A percentile compares a stretch with the other conserved stretches of the same genome.
Conservation (phyloP, 1,140 invertebrate genomes). For the Idris sp. region DNA sequence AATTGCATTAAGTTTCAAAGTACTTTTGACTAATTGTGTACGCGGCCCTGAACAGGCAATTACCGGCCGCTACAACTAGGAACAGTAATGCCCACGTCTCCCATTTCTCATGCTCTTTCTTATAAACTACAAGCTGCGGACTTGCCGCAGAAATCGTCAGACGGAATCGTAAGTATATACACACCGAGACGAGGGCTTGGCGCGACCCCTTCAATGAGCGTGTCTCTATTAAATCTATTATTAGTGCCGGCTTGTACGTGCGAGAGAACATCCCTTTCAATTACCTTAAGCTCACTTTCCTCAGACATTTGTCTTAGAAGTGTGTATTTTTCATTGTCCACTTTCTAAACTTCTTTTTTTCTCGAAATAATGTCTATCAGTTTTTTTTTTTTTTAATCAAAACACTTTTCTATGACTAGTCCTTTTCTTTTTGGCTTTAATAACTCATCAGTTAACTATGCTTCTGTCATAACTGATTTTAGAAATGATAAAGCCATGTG, state of each 20-base stretch:
- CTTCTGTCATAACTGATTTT: too few species aligned
- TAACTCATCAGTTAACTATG: too few species aligned
- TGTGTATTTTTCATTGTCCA: constrained; percentile 18
- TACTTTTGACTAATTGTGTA: constrained; percentile 60
- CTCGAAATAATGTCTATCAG: background rate
- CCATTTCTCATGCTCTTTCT: constrained; percentile 62
- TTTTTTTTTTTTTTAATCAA: too few species aligned
- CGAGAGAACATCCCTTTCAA: constrained; percentile 76
- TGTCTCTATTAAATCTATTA: constrained; percentile 79
- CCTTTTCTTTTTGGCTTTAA: too few species aligned
- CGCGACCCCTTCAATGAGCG: constrained; percentile 75
- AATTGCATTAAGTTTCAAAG: constrained; percentile 59
- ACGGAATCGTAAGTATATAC: constrained; percentile 45
- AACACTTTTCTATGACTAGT: too few species aligned
- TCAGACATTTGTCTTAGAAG: constrained; percentile 58
- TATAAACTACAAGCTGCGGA: constrained; percentile 35
- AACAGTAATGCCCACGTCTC: constrained; percentile 60
- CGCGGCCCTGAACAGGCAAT: constrained; percentile 51
- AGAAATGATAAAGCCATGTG: too few species aligned
- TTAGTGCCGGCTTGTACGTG: constrained; percentile 67
- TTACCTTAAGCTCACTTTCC: constrained; percentile 67
- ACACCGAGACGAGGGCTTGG: constrained; percentile 41
- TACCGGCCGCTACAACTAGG: constrained; percentile 52
- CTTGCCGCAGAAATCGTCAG: constrained; percentile 50
- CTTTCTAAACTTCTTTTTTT: constrained; percentile 4